A percentile compares a stretch with the other conserved stretches of the same genome.
These are phyloP conservation scores for Atrichornis clamosus DNA, from an alignment of 2,113 vertebrate species.

Conservation along the genomic window DNA sequence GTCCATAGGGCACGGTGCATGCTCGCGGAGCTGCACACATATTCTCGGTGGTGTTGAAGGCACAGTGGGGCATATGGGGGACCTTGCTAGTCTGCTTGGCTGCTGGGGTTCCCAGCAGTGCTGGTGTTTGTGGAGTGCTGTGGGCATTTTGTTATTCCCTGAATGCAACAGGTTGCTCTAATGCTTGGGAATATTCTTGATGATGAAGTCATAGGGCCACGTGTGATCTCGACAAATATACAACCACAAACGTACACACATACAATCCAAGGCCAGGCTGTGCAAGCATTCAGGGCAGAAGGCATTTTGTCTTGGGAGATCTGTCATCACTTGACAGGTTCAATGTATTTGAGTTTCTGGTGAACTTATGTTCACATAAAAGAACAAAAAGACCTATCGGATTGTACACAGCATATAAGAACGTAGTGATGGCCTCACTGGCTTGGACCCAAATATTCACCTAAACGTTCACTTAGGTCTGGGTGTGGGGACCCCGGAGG, in stretches of 20 bases:
- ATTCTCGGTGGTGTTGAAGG: neutral
- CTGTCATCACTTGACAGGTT: neutral
- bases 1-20: neutral
- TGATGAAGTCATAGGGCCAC: neutral
- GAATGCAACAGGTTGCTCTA: neutral
- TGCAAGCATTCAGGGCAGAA: neutral
- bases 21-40: fast-evolving
- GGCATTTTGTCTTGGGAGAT: neutral
- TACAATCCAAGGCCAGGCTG: neutral
- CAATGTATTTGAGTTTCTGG: constrained; percentile 2
- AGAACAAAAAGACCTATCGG: neutral
- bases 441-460: neutral
- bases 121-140: neutral
- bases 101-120: neutral
- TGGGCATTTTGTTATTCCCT: neutral
- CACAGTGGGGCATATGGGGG: neutral
- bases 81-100: neutral
- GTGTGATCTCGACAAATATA: neutral
- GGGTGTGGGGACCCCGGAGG: neutral
- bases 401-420: neutral
- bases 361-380: neutral
- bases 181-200: neutral
- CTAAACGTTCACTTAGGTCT: neutral
- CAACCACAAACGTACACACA: neutral
- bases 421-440: fast-evolving